Evolutionary conservation across 64 coral and sea anemone species (phyloP).

Genomic region (Pachyseris speciosa): DNA sequence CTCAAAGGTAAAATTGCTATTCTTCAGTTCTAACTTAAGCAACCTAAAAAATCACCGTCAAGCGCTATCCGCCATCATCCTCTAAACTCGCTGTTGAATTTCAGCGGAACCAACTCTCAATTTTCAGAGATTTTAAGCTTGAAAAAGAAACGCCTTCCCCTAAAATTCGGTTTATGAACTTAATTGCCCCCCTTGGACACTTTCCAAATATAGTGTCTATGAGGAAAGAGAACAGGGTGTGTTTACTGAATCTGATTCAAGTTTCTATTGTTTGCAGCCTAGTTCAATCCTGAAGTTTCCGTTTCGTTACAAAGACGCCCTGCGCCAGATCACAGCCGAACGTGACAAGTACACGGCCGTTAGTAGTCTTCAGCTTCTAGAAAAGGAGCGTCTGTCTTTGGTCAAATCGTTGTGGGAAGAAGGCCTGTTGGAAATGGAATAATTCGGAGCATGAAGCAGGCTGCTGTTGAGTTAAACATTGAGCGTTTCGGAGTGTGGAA

Average conservation of each 20-base stretch:
- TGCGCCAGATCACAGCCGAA: conserved; percentile 36
- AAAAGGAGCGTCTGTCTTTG: conserved; percentile 3
- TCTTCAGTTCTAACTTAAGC: too few species aligned
- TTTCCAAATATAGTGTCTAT: too few species aligned
- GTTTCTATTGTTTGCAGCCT: conserved; percentile 23
- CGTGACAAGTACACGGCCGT: conserved; percentile 45
- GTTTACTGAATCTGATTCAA: background rate
- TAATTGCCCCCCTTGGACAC: too few species aligned
- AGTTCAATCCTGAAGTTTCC: conserved; percentile 60
- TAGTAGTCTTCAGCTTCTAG: conserved; percentile 30
- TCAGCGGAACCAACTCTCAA: too few species aligned
- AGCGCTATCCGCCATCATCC: too few species aligned
- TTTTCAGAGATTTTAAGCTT: too few species aligned
- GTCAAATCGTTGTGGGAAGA: conserved; percentile 67
- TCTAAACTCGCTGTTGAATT: too few species aligned
- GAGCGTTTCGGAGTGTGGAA: background rate
- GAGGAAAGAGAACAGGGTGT: too few species aligned
- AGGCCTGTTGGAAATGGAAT: conserved; percentile 35
- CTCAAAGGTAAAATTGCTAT: too few species aligned
- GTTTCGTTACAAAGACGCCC: conserved; percentile 55
- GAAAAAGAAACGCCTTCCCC: too few species aligned
- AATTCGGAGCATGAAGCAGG: background rate
- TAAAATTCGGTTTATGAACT: too few species aligned
- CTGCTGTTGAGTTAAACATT: background rate
- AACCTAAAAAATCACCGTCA: too few species aligned